Evolutionary conservation across 2,113 vertebrate species (phyloP).

Genomic region (Megalops atlanticus): DNA sequence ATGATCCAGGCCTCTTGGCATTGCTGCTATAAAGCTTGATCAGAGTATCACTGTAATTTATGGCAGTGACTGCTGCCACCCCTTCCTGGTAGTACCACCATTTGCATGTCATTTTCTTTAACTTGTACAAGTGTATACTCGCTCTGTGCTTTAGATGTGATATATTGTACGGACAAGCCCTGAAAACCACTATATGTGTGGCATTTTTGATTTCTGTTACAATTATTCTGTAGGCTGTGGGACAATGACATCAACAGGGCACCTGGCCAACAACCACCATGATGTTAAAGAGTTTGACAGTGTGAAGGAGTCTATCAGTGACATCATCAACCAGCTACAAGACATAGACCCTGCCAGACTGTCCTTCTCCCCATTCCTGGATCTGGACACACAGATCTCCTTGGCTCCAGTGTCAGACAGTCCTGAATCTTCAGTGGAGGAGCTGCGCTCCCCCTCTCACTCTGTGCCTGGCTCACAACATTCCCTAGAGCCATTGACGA

Average conservation of each 20-base stretch:
- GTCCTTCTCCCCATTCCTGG: constrained; percentile 76
- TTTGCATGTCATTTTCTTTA: not conserved
- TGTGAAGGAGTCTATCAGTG: constrained; percentile 73
- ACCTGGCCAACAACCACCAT: constrained; percentile 55
- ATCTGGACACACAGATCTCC: constrained; percentile 77
- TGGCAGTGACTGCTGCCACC: no score
- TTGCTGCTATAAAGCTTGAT: no score
- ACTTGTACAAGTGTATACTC: not conserved
- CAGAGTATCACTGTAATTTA: not conserved
- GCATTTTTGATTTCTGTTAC: not conserved
- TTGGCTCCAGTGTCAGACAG: constrained; percentile 76
- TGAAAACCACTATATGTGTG: not conserved
- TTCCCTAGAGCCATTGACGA: constrained; percentile 58
- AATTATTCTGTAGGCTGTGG: constrained; percentile 41
- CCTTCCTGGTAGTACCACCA: not conserved
- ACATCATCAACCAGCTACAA: constrained; percentile 76
- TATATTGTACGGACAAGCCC: not conserved
- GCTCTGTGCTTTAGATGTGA: not conserved
- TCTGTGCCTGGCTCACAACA: constrained; percentile 65
- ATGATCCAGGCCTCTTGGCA: no score
- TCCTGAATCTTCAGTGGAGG: constrained; percentile 74
- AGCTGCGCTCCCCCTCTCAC: constrained; percentile 69
- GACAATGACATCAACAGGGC: constrained; percentile 68
- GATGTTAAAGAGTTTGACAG: constrained; percentile 70
- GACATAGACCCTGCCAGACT: constrained; percentile 74